These are phyloP conservation scores for Nyctalus aviator DNA, from an alignment of 2,797 vertebrate genomes.

Conservation along the genomic window DNA sequence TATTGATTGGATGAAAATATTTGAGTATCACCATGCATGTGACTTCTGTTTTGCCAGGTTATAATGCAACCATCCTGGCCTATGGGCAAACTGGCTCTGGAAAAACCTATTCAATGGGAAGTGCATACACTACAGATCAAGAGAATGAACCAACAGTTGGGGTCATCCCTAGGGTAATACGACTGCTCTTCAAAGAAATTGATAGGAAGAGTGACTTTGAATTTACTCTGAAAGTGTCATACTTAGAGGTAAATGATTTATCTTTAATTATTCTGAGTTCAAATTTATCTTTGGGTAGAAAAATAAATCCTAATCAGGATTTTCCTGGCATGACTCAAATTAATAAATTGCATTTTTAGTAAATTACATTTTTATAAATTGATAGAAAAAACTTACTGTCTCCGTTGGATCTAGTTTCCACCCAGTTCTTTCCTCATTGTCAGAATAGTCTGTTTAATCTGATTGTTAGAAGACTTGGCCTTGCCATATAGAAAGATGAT, in stretches of 20 bases:
- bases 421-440: conserved; percentile 63
- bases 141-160: conserved; percentile 94
- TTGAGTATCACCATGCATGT: not conserved
- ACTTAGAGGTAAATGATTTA: conserved; percentile 93
- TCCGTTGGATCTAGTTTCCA: conserved; percentile 48
- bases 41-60: conserved; percentile 89
- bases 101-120: conserved; percentile 98
- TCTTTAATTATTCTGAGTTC: conserved; percentile 64
- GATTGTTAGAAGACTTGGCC: conserved; percentile 59
- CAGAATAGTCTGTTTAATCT: conserved; percentile 66
- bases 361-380: conserved; percentile 74
- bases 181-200: conserved; percentile 92
- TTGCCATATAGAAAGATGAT: conserved; percentile 57
- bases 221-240: conserved; percentile 93
- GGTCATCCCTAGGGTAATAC: conserved; percentile 96
- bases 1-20: conserved; percentile 50
- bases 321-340: conserved; percentile 62
- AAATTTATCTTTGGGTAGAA: conserved; percentile 60
- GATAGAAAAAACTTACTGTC: conserved; percentile 64
- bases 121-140: conserved; percentile 94
- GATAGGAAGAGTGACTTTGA: conserved; percentile 90
- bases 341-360: conserved; percentile 64
- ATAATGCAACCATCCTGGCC: conserved; percentile 96
- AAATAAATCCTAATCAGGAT: conserved; percentile 66
- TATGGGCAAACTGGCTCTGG: conserved; percentile 98